Percentiles rank a stretch among this genome's conserved stretches.
These are phyloP conservation scores for Raja brachyura DNA, from an alignment of 2,113 vertebrate species.

Conservation along the genomic window DNA sequence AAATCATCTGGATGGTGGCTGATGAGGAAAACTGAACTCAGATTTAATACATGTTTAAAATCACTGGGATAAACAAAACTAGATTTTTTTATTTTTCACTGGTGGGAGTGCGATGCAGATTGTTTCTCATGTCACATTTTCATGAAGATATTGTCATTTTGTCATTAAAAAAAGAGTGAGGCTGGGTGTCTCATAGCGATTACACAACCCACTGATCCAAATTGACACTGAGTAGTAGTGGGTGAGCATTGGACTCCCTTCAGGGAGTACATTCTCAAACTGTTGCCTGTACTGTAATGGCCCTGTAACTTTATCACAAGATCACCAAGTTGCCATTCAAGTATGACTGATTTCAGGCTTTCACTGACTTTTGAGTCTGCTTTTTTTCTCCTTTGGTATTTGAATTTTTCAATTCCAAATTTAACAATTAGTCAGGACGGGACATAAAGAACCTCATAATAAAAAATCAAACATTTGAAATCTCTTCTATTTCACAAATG, in stretches of 20 bases:
- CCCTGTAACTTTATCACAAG: not conserved
- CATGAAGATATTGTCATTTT: not conserved
- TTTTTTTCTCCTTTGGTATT: not conserved
- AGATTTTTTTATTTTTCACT: not conserved
- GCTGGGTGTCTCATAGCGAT: not conserved
- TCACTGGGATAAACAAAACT: not conserved
- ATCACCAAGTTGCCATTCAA: not conserved
- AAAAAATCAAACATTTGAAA: no score
- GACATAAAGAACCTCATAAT: not conserved
- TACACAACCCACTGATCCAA: not conserved
- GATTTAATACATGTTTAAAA: not conserved
- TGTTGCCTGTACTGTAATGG: not conserved
- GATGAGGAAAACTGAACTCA: not conserved
- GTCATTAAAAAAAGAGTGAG: not conserved
- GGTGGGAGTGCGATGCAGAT: not conserved
- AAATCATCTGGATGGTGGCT: not conserved
- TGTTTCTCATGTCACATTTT: not conserved
- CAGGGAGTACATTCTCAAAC: not conserved
- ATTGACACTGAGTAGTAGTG: no score
- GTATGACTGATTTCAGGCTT: no score
- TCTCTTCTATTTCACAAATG: no score
- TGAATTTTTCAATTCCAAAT: not conserved
- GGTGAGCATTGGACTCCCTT: not conserved
- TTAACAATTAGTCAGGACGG: not conserved
- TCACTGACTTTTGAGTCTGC: no score